Evolutionary conservation across 2,113 vertebrate species (phyloP), one percentile per base, ranked within the genome.

Genomic region (Dasyornis broadbenti): DNA sequence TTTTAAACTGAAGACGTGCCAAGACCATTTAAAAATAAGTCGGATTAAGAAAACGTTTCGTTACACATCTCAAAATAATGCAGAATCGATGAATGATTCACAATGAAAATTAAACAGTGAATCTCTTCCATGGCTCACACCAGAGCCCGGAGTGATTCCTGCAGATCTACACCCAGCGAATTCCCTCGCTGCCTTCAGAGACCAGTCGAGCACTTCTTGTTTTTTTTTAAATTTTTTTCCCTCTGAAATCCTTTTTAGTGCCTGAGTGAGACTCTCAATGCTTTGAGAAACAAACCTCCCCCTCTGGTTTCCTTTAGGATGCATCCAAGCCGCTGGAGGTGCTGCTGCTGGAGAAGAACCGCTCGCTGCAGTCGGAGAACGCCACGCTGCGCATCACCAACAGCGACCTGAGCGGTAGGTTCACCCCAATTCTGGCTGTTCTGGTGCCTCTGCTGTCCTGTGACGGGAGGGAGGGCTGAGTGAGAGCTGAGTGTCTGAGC

Each of bases 321-420:
- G 98, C 98, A 21, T 97, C 98, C 89, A 99, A 99, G 97, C 98
- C 99, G 12, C 97, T 99, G 97, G 99, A 99, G 98, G 98, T 99
- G 95, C 97, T 99, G 92, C 97, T 99, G 95, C 98, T 99, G 98
- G 99, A 99, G 98, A 99, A 99, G 98, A 99, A 98, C 98, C 99
- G 99, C 64, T 97, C 98, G 11, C 97, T 99, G 95, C 99, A 99
- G 96, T 99, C 99, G 0, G 99, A 99, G 98, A 99, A 98, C 7
- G 98, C 99, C 39, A 98, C 99, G 15, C 98, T 99, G 96, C 99
- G 99, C 93, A 99, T 99, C 94, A 98, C 98, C 76, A 99, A 99
- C 98, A 99, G 98, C 26, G 99, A 99, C 97, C 98, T 99, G 97
- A 99, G 99, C 47, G 99, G 99, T 99, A 99, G 99, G 99, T 99